A percentile compares a stretch with the other conserved stretches of the same genome.
These are phyloP conservation scores for Orgyia antiqua DNA, from an alignment of 2,888 invertebrate species.

Conservation along the genomic window DNA sequence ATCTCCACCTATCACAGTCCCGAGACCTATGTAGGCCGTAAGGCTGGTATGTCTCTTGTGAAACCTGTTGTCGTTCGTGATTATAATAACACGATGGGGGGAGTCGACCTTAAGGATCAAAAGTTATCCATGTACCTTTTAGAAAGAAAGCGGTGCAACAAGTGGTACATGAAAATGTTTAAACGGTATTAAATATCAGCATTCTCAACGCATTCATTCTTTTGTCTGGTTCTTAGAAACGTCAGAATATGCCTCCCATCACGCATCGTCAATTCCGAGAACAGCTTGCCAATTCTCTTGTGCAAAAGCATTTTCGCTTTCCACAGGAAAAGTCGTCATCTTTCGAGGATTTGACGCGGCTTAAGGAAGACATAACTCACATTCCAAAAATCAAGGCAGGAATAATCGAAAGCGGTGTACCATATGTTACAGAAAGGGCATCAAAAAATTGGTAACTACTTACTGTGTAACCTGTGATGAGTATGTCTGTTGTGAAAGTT, in stretches of 20 bases:
- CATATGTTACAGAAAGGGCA: slow-evolving; percentile 2
- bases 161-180: slow-evolving; percentile 21
- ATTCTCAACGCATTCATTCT: slow-evolving; percentile 14
- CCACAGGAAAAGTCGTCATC: neutral
- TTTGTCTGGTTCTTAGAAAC: slow-evolving; percentile 5
- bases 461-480: slow-evolving; percentile 1
- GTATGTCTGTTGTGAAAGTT: neutral
- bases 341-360: slow-evolving; percentile 3
- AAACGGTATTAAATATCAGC: slow-evolving; percentile 17
- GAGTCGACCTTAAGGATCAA: slow-evolving; percentile 23
- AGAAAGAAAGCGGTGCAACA: slow-evolving; percentile 19
- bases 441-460: slow-evolving; percentile 4
- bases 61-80: slow-evolving; percentile 14
- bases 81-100: slow-evolving; percentile 20
- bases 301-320: slow-evolving; percentile 2
- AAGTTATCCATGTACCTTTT: slow-evolving; percentile 22
- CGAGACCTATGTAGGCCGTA: slow-evolving; percentile 6
- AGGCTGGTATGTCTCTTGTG: slow-evolving; percentile 5
- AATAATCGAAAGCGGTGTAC: slow-evolving; percentile 7
- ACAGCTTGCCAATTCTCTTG: slow-evolving; percentile 6
- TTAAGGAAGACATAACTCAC: slow-evolving; percentile 11
- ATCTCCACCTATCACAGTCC: slow-evolving; percentile 13
- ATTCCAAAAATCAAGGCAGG: slow-evolving; percentile 4
- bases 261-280: slow-evolving; percentile 12
- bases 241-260: slow-evolving; percentile 1